These are phyloP conservation scores for Apamea sordens DNA, from an alignment of 2,888 invertebrate species.

Conservation along the genomic window DNA sequence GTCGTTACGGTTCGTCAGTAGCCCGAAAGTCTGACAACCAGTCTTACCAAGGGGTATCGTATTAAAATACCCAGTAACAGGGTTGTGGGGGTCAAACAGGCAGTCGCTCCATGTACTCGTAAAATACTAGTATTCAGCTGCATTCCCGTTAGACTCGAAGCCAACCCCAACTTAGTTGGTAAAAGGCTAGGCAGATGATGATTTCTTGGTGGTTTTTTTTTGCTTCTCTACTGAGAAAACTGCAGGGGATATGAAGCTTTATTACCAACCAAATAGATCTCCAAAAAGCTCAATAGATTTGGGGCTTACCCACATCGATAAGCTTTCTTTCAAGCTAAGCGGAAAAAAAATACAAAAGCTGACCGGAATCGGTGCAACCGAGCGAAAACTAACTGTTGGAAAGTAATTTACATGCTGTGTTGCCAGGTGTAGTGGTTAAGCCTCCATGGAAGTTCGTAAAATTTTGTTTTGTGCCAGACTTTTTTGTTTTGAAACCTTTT, in stretches of 20 bases:
- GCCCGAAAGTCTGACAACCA: too few species aligned
- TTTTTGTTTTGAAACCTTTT: conserved; percentile 1
- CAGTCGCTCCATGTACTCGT: not conserved
- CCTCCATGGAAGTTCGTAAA: conserved; percentile 25
- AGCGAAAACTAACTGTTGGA: conserved; percentile 89
- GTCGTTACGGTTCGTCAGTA: too few species aligned
- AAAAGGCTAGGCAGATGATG: not conserved
- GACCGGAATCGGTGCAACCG: conserved; percentile 87
- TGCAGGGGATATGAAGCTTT: not conserved
- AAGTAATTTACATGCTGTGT: conserved; percentile 84
- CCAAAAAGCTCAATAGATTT: conserved; percentile 21
- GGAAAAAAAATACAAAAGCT: conserved; percentile 69
- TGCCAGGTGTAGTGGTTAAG: conserved; percentile 46
- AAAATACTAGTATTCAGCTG: not conserved
- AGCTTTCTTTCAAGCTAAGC: conserved; percentile 75
- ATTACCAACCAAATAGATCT: not conserved
- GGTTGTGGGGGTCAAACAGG: not conserved
- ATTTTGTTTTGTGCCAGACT: not conserved
- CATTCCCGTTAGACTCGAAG: not conserved
- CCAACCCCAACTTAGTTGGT: too few species aligned
- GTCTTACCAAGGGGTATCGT: too few species aligned
- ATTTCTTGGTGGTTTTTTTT: not conserved
- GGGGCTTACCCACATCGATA: conserved; percentile 67
- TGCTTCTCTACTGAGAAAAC: not conserved
- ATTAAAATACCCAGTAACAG: too few species aligned